Conservation (phyloP, 2,888 invertebrate genomes). For the Timema podura region DNA sequence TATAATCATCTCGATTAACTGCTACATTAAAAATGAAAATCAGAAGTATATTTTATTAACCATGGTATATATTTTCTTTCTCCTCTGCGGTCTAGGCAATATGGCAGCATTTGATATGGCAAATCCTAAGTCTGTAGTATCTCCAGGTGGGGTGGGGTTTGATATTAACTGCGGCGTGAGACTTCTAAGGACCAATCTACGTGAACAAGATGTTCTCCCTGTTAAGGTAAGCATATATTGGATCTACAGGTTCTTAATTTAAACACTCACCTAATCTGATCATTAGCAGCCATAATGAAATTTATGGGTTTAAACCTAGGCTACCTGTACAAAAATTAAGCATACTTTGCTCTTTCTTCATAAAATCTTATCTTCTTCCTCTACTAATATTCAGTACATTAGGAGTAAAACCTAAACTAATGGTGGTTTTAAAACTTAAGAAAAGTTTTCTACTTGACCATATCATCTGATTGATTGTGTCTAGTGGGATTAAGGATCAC, state of each 20-base stretch:
- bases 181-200: conserved; percentile 88
- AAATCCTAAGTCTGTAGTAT: conserved; percentile 88
- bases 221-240: conserved; percentile 59
- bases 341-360: too few relatives aligned
- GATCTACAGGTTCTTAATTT: not conserved
- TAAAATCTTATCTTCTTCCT: too few relatives aligned
- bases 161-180: conserved; percentile 99
- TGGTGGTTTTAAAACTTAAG: too few relatives aligned
- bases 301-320: not conserved
- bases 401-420: too few relatives aligned
- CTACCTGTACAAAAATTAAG: not conserved
- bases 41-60: too few relatives aligned
- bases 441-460: too few relatives aligned
- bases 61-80: too few relatives aligned
- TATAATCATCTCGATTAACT: too few relatives aligned
- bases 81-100: conserved; percentile 70
- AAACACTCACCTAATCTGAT: not conserved
- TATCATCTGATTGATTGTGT: too few relatives aligned
- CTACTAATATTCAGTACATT: too few relatives aligned
- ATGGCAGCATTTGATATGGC: conserved; percentile 98
- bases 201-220: conserved; percentile 87
- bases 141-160: conserved; percentile 98
- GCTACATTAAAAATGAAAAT: too few relatives aligned
- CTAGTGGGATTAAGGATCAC: too few relatives aligned
- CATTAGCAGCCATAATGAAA: not conserved